Base-by-base conservation (phyloP, 2,113 vertebrate genomes). In the Mormyrus iriodes region DNA sequence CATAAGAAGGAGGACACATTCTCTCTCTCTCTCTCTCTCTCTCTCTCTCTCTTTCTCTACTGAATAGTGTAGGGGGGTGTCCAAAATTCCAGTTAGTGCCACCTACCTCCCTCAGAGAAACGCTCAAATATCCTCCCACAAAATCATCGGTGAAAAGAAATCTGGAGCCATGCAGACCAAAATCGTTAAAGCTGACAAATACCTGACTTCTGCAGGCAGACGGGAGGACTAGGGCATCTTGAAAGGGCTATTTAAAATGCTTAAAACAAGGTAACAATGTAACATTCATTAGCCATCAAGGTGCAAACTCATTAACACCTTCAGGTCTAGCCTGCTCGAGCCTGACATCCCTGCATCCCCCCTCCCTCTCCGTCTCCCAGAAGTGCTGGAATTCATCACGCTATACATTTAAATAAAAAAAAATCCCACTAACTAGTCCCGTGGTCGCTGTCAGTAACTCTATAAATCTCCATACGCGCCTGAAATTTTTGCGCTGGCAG, bases 401-500 rank as follows among this genome's bases (percentile, higher is more conserved):
- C 76, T 39, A 82, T 44, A 44, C n/a, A n/a, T n/a, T 48, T 44
- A 10, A 86, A 8, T 35, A 53, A 31, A n/a, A 51, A 86, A 35
- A 27, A 85, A 46, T 58, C 58, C 58, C 58, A 61, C 42, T n/a
- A 27, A n/a, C 24, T 9, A 27, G 12, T n/a, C 44, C 49, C 83
- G 27, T 9, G 0, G 49, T 15, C 13, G 1, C 48, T 17, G 31
- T 73, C 88, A 88, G 88, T 13, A 7, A 82, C 17, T 42, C 88
- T 61, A 31, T 89, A 89, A 89, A 85, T 89, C 88, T 83, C 58
- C 49, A 17, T 51, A 55, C 79, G 79, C 88, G 44, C 92, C 88
- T 92, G 55, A 90, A 85, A 90, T 87, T 91, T 91, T 79, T 88
- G 88, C 52, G 55, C 65, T 89, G 85, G 49, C 73, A 42, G 88